Base-by-base conservation (phyloP, 2,888 invertebrate genomes). In the Stegophylla sp. region DNA sequence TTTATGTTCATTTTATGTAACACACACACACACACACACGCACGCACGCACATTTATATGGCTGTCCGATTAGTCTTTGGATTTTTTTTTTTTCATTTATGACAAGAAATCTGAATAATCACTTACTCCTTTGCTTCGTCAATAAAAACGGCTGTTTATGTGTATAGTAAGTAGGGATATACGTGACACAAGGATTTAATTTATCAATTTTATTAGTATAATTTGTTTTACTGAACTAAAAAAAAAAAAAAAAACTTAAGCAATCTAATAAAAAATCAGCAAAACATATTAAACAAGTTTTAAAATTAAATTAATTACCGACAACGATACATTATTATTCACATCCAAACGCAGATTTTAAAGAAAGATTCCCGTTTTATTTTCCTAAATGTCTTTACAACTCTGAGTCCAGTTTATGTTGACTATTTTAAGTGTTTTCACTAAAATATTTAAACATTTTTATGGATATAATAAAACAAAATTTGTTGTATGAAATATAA, bases 191-290 rank as follows among this genome's bases (percentile, higher is more conserved):
- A 34, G 71, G 71, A 71, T 71, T 71, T 71, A 12, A 71, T 71
- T 71, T 71, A 71, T 71, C 71, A 71, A 34, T 71, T 71, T 71
- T 71, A 71, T 71, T 71, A 53, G 48, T 69, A 51, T 63, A 63
- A 71, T 71, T 71, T 71, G 71, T 71, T 71, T 28, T 71, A 34
- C 12, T 51, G 28, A 71, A 34, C 20, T 34, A 2, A 17, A 15
- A 51, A 15, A 51, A 17, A 17, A n/a, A 64, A 64, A 45, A 43
- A 28, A 51, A 69, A n/a, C n/a, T n/a, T n/a, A 53, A 53, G 20
- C 20, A 56, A 20, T 56, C 56, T 56, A 56, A 56, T 23, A 12
- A 56, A 10, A 23, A 56, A 56, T 23, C 56, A 20, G 12, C 12
- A 12, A 56, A 3, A 56, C 56, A 23, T 20, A 23, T 56, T 23